Conservation (phyloP, 2,888 invertebrate species). For the Colostygia pectinataria region DNA sequence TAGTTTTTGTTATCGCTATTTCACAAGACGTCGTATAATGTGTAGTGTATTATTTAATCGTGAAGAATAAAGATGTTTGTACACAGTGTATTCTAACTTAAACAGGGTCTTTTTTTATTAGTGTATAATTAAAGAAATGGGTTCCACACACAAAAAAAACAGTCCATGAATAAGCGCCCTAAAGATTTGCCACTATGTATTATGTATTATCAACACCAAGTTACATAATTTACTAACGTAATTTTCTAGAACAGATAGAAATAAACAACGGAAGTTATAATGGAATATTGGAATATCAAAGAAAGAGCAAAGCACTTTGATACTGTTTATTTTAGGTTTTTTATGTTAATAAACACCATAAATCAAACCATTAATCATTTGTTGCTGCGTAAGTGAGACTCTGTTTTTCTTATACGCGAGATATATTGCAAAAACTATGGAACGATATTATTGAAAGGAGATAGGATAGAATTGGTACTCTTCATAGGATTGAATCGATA, state of each 20-base stretch:
- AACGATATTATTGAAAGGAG: conserved; percentile 6
- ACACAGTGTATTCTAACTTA: too few species aligned
- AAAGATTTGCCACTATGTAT: too few species aligned
- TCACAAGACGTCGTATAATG: too few species aligned
- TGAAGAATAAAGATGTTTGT: too few species aligned
- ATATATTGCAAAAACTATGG: conserved; percentile 21
- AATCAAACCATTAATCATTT: conserved; percentile 57
- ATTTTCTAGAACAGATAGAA: conserved; percentile 26
- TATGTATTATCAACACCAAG: neutral
- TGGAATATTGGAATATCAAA: conserved; percentile 42
- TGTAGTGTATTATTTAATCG: too few species aligned
- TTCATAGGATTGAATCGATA: too few species aligned
- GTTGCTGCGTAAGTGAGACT: conserved; percentile 45
- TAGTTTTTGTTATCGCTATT: too few species aligned
- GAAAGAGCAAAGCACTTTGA: conserved; percentile 30
- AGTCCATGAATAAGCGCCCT: too few species aligned
- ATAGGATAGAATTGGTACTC: conserved; percentile 1
- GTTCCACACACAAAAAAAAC: too few species aligned
- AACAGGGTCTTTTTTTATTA: too few species aligned
- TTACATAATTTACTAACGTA: conserved; percentile 34
- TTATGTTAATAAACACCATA: conserved; percentile 40
- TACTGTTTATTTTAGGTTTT: conserved; percentile 42
- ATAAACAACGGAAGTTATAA: conserved; percentile 39
- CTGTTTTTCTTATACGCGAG: conserved; percentile 42
- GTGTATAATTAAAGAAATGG: too few species aligned